Conservation (phyloP, 2,113 vertebrate genomes). For the Rissa tridactyla region DNA sequence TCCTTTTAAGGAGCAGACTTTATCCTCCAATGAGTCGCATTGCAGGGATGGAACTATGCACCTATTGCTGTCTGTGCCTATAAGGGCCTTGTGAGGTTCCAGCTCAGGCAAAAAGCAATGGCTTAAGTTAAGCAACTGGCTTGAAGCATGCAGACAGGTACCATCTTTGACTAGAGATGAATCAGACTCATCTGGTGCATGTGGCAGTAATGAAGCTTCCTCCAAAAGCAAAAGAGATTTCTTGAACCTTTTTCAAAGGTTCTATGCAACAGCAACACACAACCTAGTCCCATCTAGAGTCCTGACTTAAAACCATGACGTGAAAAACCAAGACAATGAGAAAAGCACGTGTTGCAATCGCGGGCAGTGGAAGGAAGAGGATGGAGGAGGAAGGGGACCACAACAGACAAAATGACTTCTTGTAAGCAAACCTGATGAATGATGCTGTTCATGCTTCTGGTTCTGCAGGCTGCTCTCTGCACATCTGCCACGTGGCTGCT, state of each 20-base stretch:
- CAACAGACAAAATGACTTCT: background rate
- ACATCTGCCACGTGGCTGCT: conserved; percentile 9
- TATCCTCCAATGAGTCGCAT: background rate
- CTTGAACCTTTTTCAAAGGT: background rate
- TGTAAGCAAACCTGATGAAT: conserved; percentile 8
- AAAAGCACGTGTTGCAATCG: accelerated
- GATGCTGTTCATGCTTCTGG: background rate
- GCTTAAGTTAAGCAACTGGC: background rate
- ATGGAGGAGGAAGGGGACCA: background rate
- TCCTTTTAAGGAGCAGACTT: background rate
- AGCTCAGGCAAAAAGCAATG: background rate
- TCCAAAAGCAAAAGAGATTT: background rate
- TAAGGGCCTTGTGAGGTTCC: background rate
- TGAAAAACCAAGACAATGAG: background rate
- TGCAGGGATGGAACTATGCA: background rate
- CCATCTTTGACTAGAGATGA: background rate
- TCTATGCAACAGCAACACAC: background rate
- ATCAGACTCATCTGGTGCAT: background rate
- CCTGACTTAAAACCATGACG: background rate
- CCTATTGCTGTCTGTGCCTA: background rate
- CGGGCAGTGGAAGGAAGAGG: background rate
- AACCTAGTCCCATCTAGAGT: background rate
- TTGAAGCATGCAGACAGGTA: background rate
- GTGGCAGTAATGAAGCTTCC: background rate
- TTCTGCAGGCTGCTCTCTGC: conserved; percentile 8